Base-by-base conservation (phyloP, 1,140 invertebrate genomes). In the Thaumetopoea pityocampa region DNA sequence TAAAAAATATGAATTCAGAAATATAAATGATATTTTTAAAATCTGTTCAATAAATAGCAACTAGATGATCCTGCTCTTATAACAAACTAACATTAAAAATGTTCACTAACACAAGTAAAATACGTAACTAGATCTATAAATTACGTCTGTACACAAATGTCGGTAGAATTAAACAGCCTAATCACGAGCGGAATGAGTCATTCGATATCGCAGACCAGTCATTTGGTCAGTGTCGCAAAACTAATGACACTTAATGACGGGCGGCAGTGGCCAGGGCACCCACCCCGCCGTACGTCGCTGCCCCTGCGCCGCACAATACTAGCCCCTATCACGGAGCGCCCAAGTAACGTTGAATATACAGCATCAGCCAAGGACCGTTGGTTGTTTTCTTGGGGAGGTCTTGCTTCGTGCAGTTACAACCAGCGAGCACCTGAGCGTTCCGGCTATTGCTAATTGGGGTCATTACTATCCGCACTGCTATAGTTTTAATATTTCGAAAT, bases 141-240 rank as follows among this genome's bases (percentile, higher is more conserved):
- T 36, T 32, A 43, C 33, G 28, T 46, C 35, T 32, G 27, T 45
- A 46, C 40, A 36, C 30, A 45, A 26, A 38, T 59, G 64, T 72
- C 65, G 65, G 73, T 67, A 79, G 73, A 76, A 74, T 70, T 68
- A 71, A 57, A 63, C 63, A 77, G 55, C 64, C 68, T 77, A 81
- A 82, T 78, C 69, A 78, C 71, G 65, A 62, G 52, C 58, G 55
- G 71, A 78, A 83, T 80, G 73, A 80, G 73, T 80, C 76, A 83
- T 80, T 67, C 68, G 76, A 83, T 80, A 80, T 80, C 61, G 67
- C 67, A 74, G 73, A 67, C 73, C 69, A 78, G 76, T 78, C 73
- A 76, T 83, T 83, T 78, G 78, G 78, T 80, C 76, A 83, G 68
- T 71, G 79, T 83, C 76, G 76, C 79, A 80, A 83, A 83, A 83